Base-by-base conservation (phyloP, 2,113 vertebrate genomes). In the Serinus canaria region DNA sequence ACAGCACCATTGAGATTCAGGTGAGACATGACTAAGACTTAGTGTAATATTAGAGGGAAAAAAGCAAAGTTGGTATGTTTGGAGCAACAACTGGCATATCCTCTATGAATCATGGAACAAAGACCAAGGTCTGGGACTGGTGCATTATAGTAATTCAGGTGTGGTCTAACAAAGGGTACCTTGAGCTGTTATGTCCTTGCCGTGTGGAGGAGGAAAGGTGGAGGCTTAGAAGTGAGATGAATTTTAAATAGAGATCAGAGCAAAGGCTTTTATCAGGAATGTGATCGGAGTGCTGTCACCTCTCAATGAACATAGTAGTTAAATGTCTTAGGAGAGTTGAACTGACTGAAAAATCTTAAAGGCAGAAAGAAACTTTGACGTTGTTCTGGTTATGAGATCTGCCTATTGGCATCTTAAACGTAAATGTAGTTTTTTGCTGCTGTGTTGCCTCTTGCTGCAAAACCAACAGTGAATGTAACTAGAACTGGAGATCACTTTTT, bases 41-140 rank as follows among this genome's bases (percentile, higher is more conserved):
- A 49, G 35, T 11, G 1, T 35, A 60, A 35, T 44, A 35, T 11
- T 79, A 67, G 62, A 75, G 22, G 31, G 6, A 5, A 35, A 58
- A 84, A 58, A 55, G 16, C 7, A 5, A 58, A 62, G 18, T 11
- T n/a, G 13, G 5, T 47, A 4, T 28, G 23, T 70, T 30, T 73
- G 39, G 15, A 44, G 15, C 43, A 83, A 24, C 11, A 53, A 13
- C 14, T 24, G 44, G 7, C 31, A 5, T 39, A 25, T 70, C 4
- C 30, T 43, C 20, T 49, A 4, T 39, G 37, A 37, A 58, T 23
- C 0, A 0, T 39, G 52, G 28, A 83, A 67, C 9, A 62, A 70
- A 56, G 17, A n/a, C 21, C 9, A 2, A 37, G 27, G 37, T 28
- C 37, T 47, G 47, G 11, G 21, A 39, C 25, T 58, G n/a, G 11